These are phyloP conservation scores for Anarrhichthys ocellatus DNA, from an alignment of 2,113 vertebrate species.

Conservation along the genomic window DNA sequence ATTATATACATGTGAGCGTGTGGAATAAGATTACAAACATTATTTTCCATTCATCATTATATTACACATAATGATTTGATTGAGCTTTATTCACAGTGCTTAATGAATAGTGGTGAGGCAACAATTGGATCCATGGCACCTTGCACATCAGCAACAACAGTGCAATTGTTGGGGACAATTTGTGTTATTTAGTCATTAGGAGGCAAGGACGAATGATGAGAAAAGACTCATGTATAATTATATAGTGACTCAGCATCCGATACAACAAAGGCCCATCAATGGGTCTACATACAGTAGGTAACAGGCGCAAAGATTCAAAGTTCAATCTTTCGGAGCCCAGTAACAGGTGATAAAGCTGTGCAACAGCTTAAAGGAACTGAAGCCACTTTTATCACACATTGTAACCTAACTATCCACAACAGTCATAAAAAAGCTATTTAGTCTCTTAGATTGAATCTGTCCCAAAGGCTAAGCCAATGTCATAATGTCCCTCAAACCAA, in stretches of 20 bases:
- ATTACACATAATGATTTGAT: constrained; percentile 5
- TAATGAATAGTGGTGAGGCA: background rate
- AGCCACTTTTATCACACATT: background rate
- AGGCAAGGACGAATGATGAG: background rate
- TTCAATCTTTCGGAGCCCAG: background rate
- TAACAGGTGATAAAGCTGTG: background rate
- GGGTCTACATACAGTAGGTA: background rate
- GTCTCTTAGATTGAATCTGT: background rate
- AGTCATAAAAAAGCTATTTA: background rate
- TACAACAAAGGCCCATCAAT: background rate
- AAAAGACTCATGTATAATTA: background rate
- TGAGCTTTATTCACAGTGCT: background rate
- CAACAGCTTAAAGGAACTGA: background rate
- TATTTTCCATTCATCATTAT: constrained; percentile 1
- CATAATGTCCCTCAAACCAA: background rate
- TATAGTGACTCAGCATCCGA: background rate
- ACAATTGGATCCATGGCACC: background rate
- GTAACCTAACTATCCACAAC: background rate
- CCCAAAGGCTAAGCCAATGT: background rate
- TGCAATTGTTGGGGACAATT: background rate
- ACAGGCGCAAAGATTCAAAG: background rate
- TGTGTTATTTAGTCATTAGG: background rate
- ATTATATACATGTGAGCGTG: background rate
- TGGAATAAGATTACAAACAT: constrained; percentile 3
- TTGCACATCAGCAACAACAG: background rate